Conservation (phyloP, 2,888 invertebrate genomes). For the Oasisia sp. region DNA sequence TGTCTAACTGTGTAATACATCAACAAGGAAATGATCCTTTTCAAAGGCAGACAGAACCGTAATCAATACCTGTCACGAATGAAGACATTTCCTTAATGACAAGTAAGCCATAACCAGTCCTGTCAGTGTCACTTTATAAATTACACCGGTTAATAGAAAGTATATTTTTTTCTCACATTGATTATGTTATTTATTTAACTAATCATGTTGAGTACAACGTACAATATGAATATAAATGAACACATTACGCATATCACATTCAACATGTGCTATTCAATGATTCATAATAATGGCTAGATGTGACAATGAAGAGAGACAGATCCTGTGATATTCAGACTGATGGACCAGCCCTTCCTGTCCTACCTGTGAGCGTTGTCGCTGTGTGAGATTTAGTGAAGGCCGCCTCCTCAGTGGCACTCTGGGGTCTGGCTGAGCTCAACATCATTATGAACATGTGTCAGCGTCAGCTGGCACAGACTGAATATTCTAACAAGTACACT, state of each 20-base stretch:
- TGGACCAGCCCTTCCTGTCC: neutral
- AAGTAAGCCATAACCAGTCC: neutral
- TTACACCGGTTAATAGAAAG: too few relatives aligned
- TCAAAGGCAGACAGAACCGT: neutral
- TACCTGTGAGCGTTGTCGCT: neutral
- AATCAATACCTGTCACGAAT: neutral
- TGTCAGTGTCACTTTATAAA: neutral
- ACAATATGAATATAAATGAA: neutral
- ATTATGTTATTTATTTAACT: neutral
- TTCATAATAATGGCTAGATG: neutral
- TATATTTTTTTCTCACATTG: neutral
- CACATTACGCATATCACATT: neutral
- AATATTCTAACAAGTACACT: constrained; percentile 17
- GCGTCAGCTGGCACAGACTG: constrained; percentile 10
- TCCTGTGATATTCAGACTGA: neutral
- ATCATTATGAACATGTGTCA: constrained; percentile 17
- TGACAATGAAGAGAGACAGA: constrained; percentile 10
- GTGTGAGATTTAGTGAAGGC: constrained; percentile 5
- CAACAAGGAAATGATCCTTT: neutral
- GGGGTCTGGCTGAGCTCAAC: neutral
- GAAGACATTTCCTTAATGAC: neutral
- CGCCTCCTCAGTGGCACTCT: neutral
- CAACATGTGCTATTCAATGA: neutral
- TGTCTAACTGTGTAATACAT: neutral
- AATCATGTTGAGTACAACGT: neutral